A percentile compares a stretch with the other conserved stretches of the same genome.
phyloP scores from a whole-genome alignment of 2,888 invertebrate species.

The Eupithecia insigniata region DNA sequence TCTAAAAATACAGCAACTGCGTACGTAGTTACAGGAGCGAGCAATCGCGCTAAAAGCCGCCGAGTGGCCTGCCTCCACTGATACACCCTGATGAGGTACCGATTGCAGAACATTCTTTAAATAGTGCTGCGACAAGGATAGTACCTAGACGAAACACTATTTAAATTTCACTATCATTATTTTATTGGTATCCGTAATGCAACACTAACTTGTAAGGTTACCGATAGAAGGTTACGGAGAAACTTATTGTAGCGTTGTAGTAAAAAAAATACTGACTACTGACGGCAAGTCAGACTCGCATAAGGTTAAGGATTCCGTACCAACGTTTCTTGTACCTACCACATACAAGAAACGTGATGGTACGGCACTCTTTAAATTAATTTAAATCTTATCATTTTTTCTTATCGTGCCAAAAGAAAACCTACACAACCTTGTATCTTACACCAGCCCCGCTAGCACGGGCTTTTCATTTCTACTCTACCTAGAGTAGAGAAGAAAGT shows the following conservation, averaged over 20 bases:
- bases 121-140: background rate
- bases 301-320: background rate
- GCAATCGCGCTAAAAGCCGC: conserved; percentile 60
- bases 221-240: background rate
- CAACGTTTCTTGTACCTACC: background rate
- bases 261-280: background rate
- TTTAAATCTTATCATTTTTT: background rate
- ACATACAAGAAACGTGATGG: background rate
- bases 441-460: too few species aligned
- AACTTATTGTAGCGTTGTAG: too few species aligned
- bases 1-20: conserved; percentile 7
- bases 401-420: background rate
- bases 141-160: background rate
- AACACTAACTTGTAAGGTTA: background rate
- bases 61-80: conserved; percentile 33
- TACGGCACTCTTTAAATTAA: background rate
- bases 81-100: conserved; percentile 42
- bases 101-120: conserved; percentile 34
- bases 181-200: background rate
- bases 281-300: background rate
- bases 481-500: too few species aligned
- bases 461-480: too few species aligned
- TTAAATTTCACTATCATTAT: background rate
- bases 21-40: conserved; percentile 37
- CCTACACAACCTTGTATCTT: background rate